phyloP scores from a whole-genome alignment of 2,113 vertebrate species.

The Lagopus muta region DNA sequence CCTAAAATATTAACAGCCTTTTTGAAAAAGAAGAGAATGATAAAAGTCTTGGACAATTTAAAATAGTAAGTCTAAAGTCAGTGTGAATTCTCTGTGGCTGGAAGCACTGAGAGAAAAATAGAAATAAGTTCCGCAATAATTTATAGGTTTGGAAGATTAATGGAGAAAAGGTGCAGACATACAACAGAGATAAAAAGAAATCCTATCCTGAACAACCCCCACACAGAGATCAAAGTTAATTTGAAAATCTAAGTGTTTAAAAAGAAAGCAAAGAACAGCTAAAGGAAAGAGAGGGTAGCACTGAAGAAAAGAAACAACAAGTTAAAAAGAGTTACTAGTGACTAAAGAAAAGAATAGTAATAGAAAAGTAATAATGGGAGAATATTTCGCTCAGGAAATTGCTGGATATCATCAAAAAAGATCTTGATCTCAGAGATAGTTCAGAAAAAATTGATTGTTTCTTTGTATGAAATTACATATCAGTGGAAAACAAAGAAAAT shows the following conservation, averaged over 20 bases:
- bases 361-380: background rate
- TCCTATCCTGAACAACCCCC: constrained; percentile 29
- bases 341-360: background rate
- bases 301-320: background rate
- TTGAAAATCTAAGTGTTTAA: constrained; percentile 37
- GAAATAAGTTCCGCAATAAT: constrained; percentile 45
- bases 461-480: background rate
- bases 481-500: constrained; percentile 8
- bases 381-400: background rate
- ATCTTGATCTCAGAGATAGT: background rate
- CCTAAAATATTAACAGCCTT: background rate
- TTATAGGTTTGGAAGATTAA: constrained; percentile 63
- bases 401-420: background rate
- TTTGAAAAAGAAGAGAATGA: constrained; percentile 21
- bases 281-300: background rate
- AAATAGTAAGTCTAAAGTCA: constrained; percentile 38
- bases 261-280: constrained; percentile 8
- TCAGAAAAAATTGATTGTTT: background rate
- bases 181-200: constrained; percentile 65
- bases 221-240: constrained; percentile 56
- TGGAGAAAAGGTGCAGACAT: constrained; percentile 37
- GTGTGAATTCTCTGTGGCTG: constrained; percentile 24
- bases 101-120: constrained; percentile 35
- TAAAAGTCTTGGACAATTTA: constrained; percentile 34
- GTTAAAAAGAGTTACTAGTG: background rate